A percentile compares a stretch with the other conserved stretches of the same genome.
Evolutionary conservation across 2,888 invertebrate species (phyloP).

Genomic region (Caenorhabditis sp.): DNA sequence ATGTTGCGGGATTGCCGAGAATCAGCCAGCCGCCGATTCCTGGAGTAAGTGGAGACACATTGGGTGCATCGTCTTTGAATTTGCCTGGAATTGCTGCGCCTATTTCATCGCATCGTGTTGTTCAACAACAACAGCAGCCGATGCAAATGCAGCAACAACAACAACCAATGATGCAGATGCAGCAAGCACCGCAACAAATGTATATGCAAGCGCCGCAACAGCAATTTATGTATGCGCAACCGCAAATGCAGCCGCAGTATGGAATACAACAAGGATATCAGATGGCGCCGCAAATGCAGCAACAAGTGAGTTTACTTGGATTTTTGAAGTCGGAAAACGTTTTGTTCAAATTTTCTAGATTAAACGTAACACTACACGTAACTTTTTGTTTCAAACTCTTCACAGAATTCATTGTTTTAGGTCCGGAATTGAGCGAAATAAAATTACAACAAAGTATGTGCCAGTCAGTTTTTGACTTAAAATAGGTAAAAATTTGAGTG

Average conservation of each 20-base stretch:
- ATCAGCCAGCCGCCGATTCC: background rate
- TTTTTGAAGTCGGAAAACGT: too few relatives aligned
- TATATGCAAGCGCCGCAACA: background rate
- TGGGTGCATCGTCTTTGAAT: too few relatives aligned
- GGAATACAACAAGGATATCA: background rate
- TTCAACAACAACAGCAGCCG: conserved; percentile 3
- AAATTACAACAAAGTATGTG: too few relatives aligned
- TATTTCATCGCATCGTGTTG: background rate
- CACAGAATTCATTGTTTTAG: too few relatives aligned
- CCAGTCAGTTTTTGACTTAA: too few relatives aligned
- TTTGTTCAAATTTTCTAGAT: too few relatives aligned
- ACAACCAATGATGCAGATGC: conserved; percentile 1
- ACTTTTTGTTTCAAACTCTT: too few relatives aligned
- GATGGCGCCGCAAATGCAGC: conserved; percentile 3
- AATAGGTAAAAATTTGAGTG: too few relatives aligned
- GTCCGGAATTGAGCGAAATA: too few relatives aligned
- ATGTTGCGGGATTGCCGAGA: background rate
- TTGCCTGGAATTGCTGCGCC: background rate
- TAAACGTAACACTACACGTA: too few relatives aligned
- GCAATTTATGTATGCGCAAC: background rate
- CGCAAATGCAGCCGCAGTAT: background rate
- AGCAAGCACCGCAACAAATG: background rate
- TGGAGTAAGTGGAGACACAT: background rate
- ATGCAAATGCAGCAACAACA: background rate
- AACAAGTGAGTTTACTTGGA: background rate